phyloP scores from a whole-genome alignment of 1,140 invertebrate species.

The Heliconius himera region DNA sequence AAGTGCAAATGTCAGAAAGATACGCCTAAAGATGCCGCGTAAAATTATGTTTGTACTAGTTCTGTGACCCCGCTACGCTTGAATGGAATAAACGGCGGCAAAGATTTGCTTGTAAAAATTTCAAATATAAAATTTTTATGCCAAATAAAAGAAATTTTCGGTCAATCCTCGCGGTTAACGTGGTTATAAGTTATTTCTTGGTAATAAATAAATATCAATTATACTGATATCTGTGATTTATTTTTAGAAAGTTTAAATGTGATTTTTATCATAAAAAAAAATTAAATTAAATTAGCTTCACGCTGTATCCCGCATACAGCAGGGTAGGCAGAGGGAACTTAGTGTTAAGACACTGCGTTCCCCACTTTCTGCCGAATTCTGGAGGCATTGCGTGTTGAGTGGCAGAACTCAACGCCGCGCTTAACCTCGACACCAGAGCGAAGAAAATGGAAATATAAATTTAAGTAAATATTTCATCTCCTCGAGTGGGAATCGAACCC shows the following conservation, averaged over 20 bases:
- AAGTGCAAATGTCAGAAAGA: slow-evolving; percentile 22
- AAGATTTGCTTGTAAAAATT: slow-evolving; percentile 56
- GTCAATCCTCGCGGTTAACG: slow-evolving; percentile 32
- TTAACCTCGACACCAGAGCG: no score
- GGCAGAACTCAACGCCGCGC: no score
- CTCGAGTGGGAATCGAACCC: no score
- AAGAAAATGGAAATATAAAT: no score
- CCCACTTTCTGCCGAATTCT: no score
- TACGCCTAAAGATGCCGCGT: slow-evolving; percentile 52
- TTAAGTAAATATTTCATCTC: no score
- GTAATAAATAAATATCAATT: slow-evolving; percentile 19
- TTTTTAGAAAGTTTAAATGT: background rate
- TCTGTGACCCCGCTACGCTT: slow-evolving; percentile 76
- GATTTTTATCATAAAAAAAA: no score
- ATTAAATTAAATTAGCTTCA: no score
- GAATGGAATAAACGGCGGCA: slow-evolving; percentile 61
- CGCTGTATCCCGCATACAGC: no score
- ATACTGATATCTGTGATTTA: background rate
- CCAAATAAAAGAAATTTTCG: slow-evolving; percentile 39
- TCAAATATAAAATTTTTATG: slow-evolving; percentile 51
- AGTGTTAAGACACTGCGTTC: no score
- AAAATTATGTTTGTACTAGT: slow-evolving; percentile 77
- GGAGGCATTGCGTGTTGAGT: no score
- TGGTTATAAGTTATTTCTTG: background rate
- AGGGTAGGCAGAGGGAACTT: no score